Conservation (phyloP, 2,797 vertebrate species). For the Dendrocincla tyrannina region DNA sequence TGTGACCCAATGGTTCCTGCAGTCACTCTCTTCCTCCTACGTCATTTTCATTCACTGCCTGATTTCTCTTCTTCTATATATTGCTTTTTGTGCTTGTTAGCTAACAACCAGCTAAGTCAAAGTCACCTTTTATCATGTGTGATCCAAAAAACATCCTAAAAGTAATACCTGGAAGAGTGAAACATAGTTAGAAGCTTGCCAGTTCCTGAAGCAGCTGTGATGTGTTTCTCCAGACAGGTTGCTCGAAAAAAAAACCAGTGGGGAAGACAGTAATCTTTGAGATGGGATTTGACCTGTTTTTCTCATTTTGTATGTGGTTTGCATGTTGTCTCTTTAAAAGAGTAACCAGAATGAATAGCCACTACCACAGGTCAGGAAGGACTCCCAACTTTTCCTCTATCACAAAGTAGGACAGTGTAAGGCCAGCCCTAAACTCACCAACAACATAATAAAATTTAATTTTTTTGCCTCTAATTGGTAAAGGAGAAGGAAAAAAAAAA, state of each 20-base stretch:
- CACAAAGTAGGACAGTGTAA: neutral
- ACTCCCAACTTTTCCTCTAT: neutral
- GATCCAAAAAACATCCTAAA: neutral
- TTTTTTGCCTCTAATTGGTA: neutral
- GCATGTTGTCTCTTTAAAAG: neutral
- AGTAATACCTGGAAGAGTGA: neutral
- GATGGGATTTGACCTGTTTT: neutral
- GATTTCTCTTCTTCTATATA: neutral
- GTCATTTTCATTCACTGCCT: neutral
- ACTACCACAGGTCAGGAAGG: neutral
- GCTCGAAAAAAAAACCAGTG: neutral
- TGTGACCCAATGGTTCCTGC: neutral
- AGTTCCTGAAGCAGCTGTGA: neutral
- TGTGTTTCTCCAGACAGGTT: neutral
- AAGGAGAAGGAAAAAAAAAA: neutral
- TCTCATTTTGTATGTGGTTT: neutral
- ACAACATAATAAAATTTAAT: neutral
- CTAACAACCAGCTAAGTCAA: neutral
- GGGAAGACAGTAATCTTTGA: neutral
- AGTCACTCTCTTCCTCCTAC: neutral
- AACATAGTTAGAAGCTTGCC: neutral
- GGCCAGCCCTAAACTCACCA: neutral
- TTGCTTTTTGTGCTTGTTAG: neutral
- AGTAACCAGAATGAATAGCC: neutral
- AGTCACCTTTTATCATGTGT: neutral